phyloP scores from a whole-genome alignment of 2,113 vertebrate species.

The Chaetura pelagica region DNA sequence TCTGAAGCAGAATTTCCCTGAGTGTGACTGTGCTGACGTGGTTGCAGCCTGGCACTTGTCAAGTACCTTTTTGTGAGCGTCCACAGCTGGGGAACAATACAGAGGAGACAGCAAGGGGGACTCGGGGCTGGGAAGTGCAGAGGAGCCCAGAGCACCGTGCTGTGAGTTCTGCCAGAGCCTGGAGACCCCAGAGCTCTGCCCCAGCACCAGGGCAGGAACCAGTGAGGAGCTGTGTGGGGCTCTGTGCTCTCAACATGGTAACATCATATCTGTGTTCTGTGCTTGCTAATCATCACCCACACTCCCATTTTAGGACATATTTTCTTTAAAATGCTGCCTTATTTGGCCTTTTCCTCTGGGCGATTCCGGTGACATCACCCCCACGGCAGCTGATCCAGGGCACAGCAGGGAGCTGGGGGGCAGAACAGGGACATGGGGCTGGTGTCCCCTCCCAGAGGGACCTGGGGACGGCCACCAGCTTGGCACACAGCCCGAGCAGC shows the following conservation, averaged over 20 bases:
- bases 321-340: constrained; percentile 18
- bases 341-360: constrained; percentile 27
- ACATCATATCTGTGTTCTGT: background rate
- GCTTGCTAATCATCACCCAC: background rate
- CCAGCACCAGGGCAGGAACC: too few species aligned
- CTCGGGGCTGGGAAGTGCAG: background rate
- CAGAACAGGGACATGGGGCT: accelerated
- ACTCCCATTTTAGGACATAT: constrained; percentile 54
- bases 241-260: background rate
- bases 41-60: too few species aligned
- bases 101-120: background rate
- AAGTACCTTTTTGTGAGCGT: accelerated
- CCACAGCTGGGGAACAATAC: background rate
- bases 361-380: constrained; percentile 34
- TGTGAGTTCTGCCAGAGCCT: background rate
- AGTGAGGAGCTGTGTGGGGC: background rate
- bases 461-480: background rate
- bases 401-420: background rate
- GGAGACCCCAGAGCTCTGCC: background rate
- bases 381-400: background rate
- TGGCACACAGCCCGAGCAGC: accelerated
- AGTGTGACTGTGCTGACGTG: background rate
- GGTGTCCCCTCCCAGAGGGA: background rate
- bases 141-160: too few species aligned
- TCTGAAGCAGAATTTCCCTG: background rate